Base-by-base conservation (phyloP, 2,797 vertebrate species). In the Heterohyrax brucei region DNA sequence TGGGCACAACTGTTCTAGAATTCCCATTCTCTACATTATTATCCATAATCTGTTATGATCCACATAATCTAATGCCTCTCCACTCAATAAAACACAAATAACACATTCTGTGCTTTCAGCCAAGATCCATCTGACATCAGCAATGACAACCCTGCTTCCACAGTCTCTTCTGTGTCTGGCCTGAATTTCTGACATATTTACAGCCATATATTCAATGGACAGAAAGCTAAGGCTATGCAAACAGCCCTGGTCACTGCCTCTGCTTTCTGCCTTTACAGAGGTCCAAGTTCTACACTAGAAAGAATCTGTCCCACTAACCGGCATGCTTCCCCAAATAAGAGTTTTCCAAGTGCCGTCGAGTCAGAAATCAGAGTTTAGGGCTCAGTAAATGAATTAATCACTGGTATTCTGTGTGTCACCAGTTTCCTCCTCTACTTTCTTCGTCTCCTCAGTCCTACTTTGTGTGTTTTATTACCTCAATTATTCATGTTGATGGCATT, bases 181-280 rank as follows among this genome's bases (percentile, higher is more conserved):
- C 39, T 39, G 39, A 39, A 39, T 39, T 39, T 39, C 39, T 39
- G 39, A 39, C 39, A 39, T 39, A 39, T 39, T 39, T 39, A 93
- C 61, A 39, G 39, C 33, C 44, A 33, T 7, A 19, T 13, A 53
- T 1, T 62, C 22, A 24, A 2, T 28, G 68, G 9, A 4, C 30
- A 19, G 22, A 53, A 62, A 6, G 66, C 46, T 21, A 78, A 77
- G 22, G 28, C 50, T 48, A 10, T 30, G 33, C 33, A 22, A 48
- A 24, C 48, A 30, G 5, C 79, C 18, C 18, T 56, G 26, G n/a
- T 33, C 33, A 50, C 75, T 33, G 10, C 59, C 24, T 81, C 85
- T 88, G 61, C 59, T 82, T 85, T 72, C 79, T 50, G 72, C 19
- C 64, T 46, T 53, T 30, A 56, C 85, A 86, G 62, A 89, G 70